phyloP scores from a whole-genome alignment of 2,797 vertebrate species.

The Gymnodraco acuticeps region DNA sequence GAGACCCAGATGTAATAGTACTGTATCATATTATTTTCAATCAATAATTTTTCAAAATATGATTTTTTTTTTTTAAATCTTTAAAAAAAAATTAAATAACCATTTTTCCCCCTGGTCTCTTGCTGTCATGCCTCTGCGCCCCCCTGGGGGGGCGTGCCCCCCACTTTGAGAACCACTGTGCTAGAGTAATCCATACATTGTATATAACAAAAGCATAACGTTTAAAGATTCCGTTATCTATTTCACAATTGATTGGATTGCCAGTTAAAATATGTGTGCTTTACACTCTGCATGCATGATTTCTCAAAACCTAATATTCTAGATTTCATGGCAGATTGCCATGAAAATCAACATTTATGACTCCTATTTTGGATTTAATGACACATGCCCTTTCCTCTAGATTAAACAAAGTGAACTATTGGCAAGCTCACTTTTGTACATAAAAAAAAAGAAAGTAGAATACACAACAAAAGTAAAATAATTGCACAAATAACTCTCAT shows the following conservation, averaged over 20 bases:
- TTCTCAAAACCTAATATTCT: constrained; percentile 9
- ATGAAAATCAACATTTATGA: constrained; percentile 7
- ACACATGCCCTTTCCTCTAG: not conserved
- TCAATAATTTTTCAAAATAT: too few relatives aligned
- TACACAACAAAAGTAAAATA: not conserved
- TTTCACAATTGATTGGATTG: not conserved
- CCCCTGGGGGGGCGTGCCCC: too few relatives aligned
- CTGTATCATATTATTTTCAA: too few relatives aligned
- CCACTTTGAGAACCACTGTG: too few relatives aligned
- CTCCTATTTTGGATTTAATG: constrained; percentile 9
- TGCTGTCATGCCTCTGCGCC: too few relatives aligned
- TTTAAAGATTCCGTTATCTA: not conserved
- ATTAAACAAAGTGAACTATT: constrained; percentile 6
- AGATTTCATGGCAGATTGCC: not conserved
- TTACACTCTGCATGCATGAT: not conserved
- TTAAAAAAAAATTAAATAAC: too few relatives aligned
- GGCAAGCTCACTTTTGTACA: not conserved
- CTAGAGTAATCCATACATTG: not conserved
- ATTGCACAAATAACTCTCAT: not conserved
- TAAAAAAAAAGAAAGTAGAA: not conserved
- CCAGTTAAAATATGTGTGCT: not conserved
- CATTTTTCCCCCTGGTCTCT: too few relatives aligned
- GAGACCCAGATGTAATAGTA: too few relatives aligned
- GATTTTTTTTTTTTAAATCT: too few relatives aligned
- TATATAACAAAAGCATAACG: not conserved